Conservation (phyloP, 2,797 vertebrate genomes). For the Tapirus indicus region DNA sequence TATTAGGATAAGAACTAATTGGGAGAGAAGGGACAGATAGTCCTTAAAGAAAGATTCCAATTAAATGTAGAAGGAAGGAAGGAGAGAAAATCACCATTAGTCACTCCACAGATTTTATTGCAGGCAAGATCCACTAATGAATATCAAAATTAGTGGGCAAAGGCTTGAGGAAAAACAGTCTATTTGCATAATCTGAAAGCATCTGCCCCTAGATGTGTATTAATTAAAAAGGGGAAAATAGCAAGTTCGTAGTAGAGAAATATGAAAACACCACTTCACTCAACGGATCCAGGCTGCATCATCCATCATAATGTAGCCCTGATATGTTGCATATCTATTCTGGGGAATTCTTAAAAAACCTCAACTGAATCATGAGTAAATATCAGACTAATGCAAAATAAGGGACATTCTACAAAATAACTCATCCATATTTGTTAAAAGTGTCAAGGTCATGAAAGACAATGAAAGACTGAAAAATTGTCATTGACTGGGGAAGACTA, state of each 20-base stretch:
- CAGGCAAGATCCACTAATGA: not conserved
- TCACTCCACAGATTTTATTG: not conserved
- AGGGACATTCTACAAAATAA: not conserved
- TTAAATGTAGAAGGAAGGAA: not conserved
- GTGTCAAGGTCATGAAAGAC: not conserved
- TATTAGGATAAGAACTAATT: not conserved
- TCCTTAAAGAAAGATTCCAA: not conserved
- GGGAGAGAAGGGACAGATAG: not conserved
- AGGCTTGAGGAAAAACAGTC: not conserved
- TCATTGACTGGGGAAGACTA: not conserved
- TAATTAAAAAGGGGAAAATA: not conserved
- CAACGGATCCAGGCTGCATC: rapidly evolving
- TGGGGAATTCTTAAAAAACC: not conserved
- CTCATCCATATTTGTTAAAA: not conserved
- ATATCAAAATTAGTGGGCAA: not conserved
- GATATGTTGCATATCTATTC: not conserved
- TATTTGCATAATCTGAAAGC: not conserved
- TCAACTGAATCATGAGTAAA: not conserved
- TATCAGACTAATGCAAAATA: not conserved
- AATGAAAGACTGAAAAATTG: not conserved
- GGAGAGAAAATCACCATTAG: not conserved
- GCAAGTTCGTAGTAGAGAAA: not conserved
- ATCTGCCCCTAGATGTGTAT: not conserved
- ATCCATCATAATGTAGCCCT: rapidly evolving
- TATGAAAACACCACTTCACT: not conserved